A percentile compares a stretch with the other conserved stretches of the same genome.
Evolutionary conservation across 2,113 vertebrate species (phyloP).

Genomic region (Vicugna pacos): DNA sequence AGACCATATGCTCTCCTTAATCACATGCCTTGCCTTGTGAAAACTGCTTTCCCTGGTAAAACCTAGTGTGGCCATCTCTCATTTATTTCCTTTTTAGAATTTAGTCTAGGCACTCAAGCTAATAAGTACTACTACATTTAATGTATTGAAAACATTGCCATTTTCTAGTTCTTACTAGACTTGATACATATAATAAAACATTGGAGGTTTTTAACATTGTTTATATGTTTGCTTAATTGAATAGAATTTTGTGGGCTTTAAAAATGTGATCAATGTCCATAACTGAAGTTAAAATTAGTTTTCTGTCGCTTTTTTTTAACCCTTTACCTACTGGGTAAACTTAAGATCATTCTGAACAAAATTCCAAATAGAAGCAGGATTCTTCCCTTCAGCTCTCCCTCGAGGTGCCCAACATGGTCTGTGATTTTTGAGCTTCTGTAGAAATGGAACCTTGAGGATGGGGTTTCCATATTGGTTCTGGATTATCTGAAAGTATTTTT

Average conservation of each 20-base stretch:
- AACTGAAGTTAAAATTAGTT: conserved; percentile 1
- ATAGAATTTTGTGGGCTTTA: background rate
- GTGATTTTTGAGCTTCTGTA: background rate
- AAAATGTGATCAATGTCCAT: background rate
- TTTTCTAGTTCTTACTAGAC: conserved; percentile 27
- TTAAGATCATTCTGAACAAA: background rate
- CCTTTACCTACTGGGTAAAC: background rate
- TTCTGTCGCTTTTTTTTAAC: background rate
- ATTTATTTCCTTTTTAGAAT: conserved; percentile 58
- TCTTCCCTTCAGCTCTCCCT: background rate
- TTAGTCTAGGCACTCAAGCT: background rate
- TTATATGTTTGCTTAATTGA: conserved; percentile 54
- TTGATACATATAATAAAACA: conserved; percentile 1
- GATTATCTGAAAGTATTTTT: background rate
- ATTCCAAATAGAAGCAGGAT: background rate
- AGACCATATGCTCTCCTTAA: conserved; percentile 61
- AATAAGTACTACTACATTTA: conserved; percentile 20
- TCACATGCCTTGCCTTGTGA: conserved; percentile 57
- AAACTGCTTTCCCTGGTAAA: conserved; percentile 65
- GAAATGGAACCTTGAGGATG: background rate
- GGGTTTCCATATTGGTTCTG: background rate
- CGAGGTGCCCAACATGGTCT: background rate
- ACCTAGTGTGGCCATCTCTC: background rate
- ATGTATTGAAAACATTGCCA: background rate
- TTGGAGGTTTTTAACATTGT: background rate